These are phyloP conservation scores for Dascyllus trimaculatus DNA, from an alignment of 2,113 vertebrate genomes.

Conservation along the genomic window DNA sequence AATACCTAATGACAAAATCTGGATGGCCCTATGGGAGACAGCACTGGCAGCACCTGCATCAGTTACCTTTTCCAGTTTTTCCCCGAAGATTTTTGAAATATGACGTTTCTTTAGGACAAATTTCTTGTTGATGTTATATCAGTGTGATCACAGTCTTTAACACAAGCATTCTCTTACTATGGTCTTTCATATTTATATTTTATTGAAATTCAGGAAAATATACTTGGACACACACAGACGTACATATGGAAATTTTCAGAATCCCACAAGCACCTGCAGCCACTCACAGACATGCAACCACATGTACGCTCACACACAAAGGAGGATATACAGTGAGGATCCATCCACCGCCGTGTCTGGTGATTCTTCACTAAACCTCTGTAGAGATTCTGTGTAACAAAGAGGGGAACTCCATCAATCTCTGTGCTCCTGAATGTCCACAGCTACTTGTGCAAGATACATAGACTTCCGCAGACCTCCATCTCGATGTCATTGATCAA, in stretches of 20 bases:
- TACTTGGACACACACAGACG: background rate
- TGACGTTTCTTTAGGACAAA: background rate
- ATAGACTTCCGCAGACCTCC: conserved; percentile 39
- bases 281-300: conserved; percentile 12
- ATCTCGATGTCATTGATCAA: conserved; percentile 70
- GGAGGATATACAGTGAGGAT: background rate
- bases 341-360: background rate
- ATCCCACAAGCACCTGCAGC: background rate
- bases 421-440: conserved; percentile 30
- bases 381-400: conserved; percentile 31
- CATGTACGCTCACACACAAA: background rate
- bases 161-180: background rate
- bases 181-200: background rate
- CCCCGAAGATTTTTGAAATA: background rate
- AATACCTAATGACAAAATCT: background rate
- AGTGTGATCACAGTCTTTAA: too few species aligned
- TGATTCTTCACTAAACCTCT: conserved; percentile 37
- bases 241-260: background rate
- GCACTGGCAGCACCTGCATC: background rate
- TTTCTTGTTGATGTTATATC: background rate
- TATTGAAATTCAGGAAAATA: background rate
- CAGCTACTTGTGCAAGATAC: conserved; percentile 39
- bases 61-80: background rate
- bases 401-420: conserved; percentile 54
- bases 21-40: background rate